Evolutionary conservation across 1,140 invertebrate species (phyloP).

Genomic region (Psilanteris sp.): DNA sequence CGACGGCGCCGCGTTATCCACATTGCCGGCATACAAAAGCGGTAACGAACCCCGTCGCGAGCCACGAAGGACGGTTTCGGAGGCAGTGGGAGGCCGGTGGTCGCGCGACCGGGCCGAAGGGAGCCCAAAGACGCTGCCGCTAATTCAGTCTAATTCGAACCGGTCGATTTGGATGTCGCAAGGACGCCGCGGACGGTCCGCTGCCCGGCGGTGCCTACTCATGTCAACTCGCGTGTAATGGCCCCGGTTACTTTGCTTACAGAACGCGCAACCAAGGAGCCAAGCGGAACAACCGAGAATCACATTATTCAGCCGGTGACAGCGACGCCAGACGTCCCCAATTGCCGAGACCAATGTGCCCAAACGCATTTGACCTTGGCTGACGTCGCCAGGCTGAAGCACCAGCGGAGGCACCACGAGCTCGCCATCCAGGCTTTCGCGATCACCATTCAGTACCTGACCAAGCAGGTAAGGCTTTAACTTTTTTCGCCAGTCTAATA

Average conservation of each 20-base stretch:
- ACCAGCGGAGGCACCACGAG: constrained; percentile 68
- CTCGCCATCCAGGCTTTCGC: constrained; percentile 84
- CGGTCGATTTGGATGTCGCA: constrained; percentile 63
- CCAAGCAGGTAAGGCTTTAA: too few species aligned
- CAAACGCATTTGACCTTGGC: constrained; percentile 27
- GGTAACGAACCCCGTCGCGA: constrained; percentile 19
- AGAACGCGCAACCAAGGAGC: constrained; percentile 73
- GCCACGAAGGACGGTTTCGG: constrained; percentile 30
- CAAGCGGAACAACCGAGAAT: constrained; percentile 12
- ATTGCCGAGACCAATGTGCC: constrained; percentile 19
- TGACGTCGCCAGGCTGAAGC: constrained; percentile 55
- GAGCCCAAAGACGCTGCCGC: constrained; percentile 64
- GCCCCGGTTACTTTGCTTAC: constrained; percentile 69
- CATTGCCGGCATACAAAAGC: too few species aligned
- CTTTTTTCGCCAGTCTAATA: too few species aligned
- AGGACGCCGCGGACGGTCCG: constrained; percentile 23
- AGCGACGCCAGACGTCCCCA: constrained; percentile 43
- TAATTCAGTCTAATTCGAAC: constrained; percentile 70
- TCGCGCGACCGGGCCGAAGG: constrained; percentile 25
- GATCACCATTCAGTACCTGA: constrained; percentile 85
- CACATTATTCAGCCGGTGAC: constrained; percentile 43
- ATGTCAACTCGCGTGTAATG: constrained; percentile 65
- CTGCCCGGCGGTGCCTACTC: constrained; percentile 7
- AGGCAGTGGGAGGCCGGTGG: constrained; percentile 50
- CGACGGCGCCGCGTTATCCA: too few species aligned